Evolutionary conservation across 2,113 vertebrate species (phyloP).

Genomic region (Plotosus lineatus): DNA sequence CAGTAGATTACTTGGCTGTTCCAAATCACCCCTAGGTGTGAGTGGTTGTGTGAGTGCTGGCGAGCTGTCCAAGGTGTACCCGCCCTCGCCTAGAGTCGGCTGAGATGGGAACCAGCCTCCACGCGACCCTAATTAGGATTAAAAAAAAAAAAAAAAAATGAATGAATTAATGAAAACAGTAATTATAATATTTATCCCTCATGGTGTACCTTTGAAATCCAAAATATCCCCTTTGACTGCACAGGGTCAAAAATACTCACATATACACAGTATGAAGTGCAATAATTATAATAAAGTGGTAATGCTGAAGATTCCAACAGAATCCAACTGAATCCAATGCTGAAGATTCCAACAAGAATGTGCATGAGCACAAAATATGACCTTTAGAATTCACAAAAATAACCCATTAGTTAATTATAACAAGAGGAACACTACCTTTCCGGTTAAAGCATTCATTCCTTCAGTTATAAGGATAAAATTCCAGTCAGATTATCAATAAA

Average conservation of each 20-base stretch:
- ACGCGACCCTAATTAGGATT: too few species aligned
- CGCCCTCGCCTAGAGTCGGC: too few species aligned
- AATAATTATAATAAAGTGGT: background rate
- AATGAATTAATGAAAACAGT: background rate
- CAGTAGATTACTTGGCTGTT: too few species aligned
- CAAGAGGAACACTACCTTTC: constrained; percentile 37
- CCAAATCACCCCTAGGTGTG: too few species aligned
- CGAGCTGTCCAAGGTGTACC: too few species aligned
- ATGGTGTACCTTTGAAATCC: background rate
- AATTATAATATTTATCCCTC: background rate
- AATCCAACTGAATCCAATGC: too few species aligned
- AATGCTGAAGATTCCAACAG: background rate
- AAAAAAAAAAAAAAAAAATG: too few species aligned
- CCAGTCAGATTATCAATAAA: background rate
- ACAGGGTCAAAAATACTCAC: background rate
- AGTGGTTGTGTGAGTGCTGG: too few species aligned
- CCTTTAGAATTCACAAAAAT: background rate
- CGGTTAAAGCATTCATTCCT: constrained; percentile 42
- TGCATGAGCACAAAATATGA: constrained; percentile 3
- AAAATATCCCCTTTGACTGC: background rate
- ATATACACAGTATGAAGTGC: background rate
- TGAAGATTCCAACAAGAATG: background rate
- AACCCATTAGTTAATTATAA: background rate
- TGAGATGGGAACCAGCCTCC: too few species aligned
- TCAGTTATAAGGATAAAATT: background rate